Evolutionary conservation across 2,888 invertebrate species (phyloP), one percentile per base, ranked within the genome.

Genomic region (Gymnosoma rotundatum): DNA sequence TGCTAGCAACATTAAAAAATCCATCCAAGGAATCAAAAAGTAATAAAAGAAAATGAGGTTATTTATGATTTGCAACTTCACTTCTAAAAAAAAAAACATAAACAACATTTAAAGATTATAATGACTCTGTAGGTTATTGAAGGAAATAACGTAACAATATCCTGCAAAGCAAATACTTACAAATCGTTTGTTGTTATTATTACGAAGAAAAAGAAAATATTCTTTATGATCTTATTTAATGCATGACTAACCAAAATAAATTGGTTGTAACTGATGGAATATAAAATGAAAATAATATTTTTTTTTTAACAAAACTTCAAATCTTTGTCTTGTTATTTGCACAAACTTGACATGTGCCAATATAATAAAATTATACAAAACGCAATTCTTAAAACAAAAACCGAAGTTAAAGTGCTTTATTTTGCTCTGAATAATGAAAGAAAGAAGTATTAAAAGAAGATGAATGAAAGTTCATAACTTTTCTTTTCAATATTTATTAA

Each of bases 211-310:
- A 67, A 63, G 20, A 36, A 50, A n/a, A 2, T 2, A 25, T 42
- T 45, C 56, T 12, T 36, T 42, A 63, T 73, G 54, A 70, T 58
- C 56, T 50, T 70, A 74, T 83, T 83, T 83, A 69, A 74, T 66
- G 83, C 64, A 52, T 75, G 83, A 83, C 74, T 83, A 83, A 70
- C 45, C 36, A 83, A 83, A 83, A 83, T 74, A 78, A 83, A 83
- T 83, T 83, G 83, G n/a, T 60, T 83, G 74, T 20, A 48, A 58
- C 52, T 60, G 54, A 58, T 7, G 32, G 18, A 45, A 61, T 48
- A 48, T 45, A n/a, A 60, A 38, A 52, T 50, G 3, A 16, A 56
- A 20, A 70, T 14, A n/a, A 72, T n/a, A 45, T 18, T 52, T 9
- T 52, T 9, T 18, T 20, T 20, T 8, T 1, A 18, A 20, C 18